Evolutionary conservation across 1,140 invertebrate species (phyloP).

Genomic region (Lepidotrigona ventralis): DNA sequence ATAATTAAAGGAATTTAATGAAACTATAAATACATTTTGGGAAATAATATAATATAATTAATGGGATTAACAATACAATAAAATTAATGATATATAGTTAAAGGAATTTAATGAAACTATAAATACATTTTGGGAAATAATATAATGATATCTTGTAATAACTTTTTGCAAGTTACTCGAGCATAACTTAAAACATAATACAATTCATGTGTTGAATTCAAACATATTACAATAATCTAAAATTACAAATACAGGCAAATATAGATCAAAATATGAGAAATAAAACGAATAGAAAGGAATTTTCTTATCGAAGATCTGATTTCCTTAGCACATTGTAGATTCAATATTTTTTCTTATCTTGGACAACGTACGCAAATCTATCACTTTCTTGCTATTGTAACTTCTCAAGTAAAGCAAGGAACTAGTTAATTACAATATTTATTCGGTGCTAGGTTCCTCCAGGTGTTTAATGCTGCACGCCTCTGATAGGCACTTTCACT

Average conservation of each 20-base stretch:
- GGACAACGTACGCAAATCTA: background rate
- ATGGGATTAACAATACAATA: too few relatives aligned
- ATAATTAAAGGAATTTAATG: background rate
- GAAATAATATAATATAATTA: background rate
- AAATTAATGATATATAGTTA: background rate
- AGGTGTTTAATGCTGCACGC: background rate
- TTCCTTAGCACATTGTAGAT: background rate
- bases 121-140: background rate
- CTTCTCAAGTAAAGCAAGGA: background rate
- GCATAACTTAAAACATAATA: too few relatives aligned
- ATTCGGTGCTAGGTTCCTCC: background rate
- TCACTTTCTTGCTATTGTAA: background rate
- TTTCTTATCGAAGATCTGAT: background rate
- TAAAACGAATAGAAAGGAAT: too few relatives aligned
- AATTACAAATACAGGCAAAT: too few relatives aligned
- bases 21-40: background rate
- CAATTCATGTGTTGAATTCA: too few relatives aligned
- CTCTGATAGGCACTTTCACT: constrained; percentile 29
- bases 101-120: background rate
- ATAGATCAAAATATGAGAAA: too few relatives aligned
- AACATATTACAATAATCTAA: too few relatives aligned
- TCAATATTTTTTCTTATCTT: background rate
- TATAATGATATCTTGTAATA: too few relatives aligned
- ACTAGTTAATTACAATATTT: constrained; percentile 16
- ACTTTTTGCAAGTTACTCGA: too few relatives aligned